Evolutionary conservation across 2,888 invertebrate genomes (phyloP).

Genomic region (Automeris io): DNA sequence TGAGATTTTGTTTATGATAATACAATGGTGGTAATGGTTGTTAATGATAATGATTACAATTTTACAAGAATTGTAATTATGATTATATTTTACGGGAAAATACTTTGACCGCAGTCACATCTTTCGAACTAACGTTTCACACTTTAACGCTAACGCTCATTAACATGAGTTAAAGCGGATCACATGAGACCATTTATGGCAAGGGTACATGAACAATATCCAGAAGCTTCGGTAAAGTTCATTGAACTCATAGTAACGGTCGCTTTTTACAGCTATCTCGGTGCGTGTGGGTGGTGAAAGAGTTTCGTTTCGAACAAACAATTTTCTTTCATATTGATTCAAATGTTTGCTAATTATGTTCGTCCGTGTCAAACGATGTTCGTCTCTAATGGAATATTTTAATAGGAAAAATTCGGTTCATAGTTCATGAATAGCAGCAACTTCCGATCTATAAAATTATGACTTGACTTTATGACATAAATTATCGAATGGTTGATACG

Average conservation of each 20-base stretch:
- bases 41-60: no score
- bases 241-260: constrained; percentile 26
- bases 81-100: no score
- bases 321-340: neutral
- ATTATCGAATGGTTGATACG: no score
- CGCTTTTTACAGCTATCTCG: constrained; percentile 14
- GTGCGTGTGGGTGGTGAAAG: constrained; percentile 6
- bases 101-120: no score
- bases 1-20: no score
- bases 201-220: constrained; percentile 24
- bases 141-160: constrained; percentile 15
- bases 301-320: constrained; percentile 4
- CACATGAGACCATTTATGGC: constrained; percentile 1
- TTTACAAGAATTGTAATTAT: no score
- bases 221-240: constrained; percentile 29
- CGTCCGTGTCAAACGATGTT: neutral
- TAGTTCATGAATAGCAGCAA: constrained; percentile 1
- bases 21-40: no score
- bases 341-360: constrained; percentile 3
- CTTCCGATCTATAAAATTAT: constrained; percentile 4
- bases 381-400: neutral
- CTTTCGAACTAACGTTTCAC: no score
- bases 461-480: constrained; percentile 3
- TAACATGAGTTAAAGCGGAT: neutral
- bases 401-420: constrained; percentile 2